Conservation (phyloP, 2,888 invertebrate genomes). For the Dendrolimus houi region DNA sequence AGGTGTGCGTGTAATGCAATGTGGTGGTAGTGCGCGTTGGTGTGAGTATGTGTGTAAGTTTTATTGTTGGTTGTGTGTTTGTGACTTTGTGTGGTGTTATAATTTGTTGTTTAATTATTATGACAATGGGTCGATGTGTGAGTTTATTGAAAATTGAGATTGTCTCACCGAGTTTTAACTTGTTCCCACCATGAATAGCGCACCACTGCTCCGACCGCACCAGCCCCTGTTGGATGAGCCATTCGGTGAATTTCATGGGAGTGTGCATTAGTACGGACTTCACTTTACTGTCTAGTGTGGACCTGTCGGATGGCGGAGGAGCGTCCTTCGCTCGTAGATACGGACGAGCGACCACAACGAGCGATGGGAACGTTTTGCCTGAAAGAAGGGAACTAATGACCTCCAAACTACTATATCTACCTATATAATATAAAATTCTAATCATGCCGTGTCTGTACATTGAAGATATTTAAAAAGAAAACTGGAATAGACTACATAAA, state of each 20-base stretch:
- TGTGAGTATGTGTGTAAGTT: no score
- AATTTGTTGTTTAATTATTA: no score
- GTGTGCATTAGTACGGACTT: slow-evolving; percentile 88
- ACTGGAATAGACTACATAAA: no score
- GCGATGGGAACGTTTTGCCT: slow-evolving; percentile 90
- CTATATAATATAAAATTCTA: no score
- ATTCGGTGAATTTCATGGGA: slow-evolving; percentile 91
- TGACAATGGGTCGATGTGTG: no score
- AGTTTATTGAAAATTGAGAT: no score
- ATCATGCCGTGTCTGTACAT: no score
- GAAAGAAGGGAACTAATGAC: slow-evolving; percentile 9
- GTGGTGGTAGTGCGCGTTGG: no score
- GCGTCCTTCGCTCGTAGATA: slow-evolving; percentile 83
- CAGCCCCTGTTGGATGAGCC: slow-evolving; percentile 91
- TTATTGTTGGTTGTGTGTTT: no score
- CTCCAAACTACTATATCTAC: neutral
- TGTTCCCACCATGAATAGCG: slow-evolving; percentile 79
- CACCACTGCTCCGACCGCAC: slow-evolving; percentile 89
- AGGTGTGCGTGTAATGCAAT: no score
- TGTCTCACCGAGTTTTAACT: slow-evolving; percentile 87
- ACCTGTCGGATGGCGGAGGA: slow-evolving; percentile 73
- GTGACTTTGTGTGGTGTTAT: no score
- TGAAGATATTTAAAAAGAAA: no score
- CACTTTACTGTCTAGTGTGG: slow-evolving; percentile 84
- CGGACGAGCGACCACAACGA: slow-evolving; percentile 89